Evolutionary conservation across 2,113 vertebrate species (phyloP).

Genomic region (Clupea harengus): DNA sequence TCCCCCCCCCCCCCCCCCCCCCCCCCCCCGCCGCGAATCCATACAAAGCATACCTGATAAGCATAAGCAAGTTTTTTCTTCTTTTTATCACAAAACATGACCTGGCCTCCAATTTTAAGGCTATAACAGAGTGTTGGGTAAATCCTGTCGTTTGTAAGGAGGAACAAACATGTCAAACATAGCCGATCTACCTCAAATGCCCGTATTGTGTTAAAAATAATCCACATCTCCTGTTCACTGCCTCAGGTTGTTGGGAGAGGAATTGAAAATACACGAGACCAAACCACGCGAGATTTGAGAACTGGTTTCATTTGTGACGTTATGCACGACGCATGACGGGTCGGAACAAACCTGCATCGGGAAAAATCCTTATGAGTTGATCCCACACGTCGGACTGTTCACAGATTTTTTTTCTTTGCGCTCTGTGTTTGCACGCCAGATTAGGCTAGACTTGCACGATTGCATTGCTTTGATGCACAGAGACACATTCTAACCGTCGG

Average conservation of each 20-base stretch:
- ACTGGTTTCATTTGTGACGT: conserved; percentile 31
- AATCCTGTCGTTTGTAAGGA: too few relatives aligned
- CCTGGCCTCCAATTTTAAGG: too few relatives aligned
- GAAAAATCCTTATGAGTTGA: not conserved
- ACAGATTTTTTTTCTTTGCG: not conserved
- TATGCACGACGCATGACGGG: conserved; percentile 15
- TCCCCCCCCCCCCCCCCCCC: too few relatives aligned
- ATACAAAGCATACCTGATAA: too few relatives aligned
- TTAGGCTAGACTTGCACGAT: not conserved
- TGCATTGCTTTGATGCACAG: conserved; percentile 7
- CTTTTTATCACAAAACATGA: too few relatives aligned
- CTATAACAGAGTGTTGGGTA: too few relatives aligned
- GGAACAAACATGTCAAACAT: too few relatives aligned
- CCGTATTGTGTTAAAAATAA: not conserved
- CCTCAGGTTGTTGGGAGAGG: not conserved
- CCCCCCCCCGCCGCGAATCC: too few relatives aligned
- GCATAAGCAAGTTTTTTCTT: too few relatives aligned
- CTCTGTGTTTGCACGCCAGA: not conserved
- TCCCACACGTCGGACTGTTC: not conserved
- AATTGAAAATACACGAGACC: not conserved
- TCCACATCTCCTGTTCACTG: not conserved
- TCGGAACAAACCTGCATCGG: conserved; percentile 31
- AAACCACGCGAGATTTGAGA: conserved; percentile 40
- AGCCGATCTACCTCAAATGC: too few relatives aligned
- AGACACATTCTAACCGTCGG: not conserved